Evolutionary conservation across 1,140 invertebrate species (phyloP).

Genomic region (Patella vulgata): DNA sequence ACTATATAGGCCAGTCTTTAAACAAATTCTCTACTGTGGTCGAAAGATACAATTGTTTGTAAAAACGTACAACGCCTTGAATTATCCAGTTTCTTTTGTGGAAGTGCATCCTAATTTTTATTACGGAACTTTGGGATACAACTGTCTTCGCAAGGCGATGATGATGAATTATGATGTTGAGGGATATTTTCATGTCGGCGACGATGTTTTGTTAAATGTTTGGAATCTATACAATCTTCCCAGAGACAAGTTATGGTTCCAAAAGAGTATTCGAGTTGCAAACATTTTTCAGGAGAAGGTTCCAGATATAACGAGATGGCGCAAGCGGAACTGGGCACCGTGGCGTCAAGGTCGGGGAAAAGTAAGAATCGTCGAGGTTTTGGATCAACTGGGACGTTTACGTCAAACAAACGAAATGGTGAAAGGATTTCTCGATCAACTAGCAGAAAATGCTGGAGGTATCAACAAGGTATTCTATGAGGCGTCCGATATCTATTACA

Average conservation of each 20-base stretch:
- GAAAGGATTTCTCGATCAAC: not conserved
- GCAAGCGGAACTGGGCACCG: no score
- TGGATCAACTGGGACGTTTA: no score
- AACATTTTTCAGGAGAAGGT: no score
- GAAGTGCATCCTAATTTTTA: not conserved
- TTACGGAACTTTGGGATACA: not conserved
- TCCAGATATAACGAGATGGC: no score
- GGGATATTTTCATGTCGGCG: not conserved
- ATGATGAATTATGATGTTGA: slow-evolving; percentile 12
- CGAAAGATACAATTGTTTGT: not conserved
- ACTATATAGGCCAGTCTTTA: not conserved
- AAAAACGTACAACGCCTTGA: not conserved
- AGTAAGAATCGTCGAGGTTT: no score
- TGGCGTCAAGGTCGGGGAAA: no score
- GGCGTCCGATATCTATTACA: slow-evolving; percentile 1
- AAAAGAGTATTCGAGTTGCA: not conserved
- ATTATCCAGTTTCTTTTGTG: not conserved
- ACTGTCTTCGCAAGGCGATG: slow-evolving; percentile 1
- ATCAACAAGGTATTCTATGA: not conserved
- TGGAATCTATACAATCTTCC: slow-evolving; percentile 5
- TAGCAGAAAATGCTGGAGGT: not conserved
- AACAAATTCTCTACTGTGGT: slow-evolving; percentile 1
- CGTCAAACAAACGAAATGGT: no score
- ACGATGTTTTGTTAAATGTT: not conserved
- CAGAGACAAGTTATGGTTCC: not conserved